Conservation (phyloP, 2,113 vertebrate genomes). For the Phainopepla nitens region DNA sequence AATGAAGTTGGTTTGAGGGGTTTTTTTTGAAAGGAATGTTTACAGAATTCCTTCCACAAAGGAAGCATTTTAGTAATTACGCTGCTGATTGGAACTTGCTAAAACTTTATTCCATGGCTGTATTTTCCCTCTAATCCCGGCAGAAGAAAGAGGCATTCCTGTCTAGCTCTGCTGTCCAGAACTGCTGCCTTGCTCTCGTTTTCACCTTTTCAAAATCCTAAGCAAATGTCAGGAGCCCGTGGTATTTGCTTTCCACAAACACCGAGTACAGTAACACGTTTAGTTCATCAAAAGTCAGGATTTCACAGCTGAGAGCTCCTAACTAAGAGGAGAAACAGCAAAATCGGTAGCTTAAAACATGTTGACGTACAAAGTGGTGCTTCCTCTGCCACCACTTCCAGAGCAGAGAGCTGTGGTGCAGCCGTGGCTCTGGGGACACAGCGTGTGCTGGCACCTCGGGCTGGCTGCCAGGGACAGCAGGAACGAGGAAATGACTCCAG, state of each 20-base stretch:
- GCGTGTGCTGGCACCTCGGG: not conserved
- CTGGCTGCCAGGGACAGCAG: not conserved
- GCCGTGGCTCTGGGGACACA: accelerated
- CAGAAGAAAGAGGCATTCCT: not conserved
- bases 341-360: accelerated
- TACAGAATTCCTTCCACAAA: not conserved
- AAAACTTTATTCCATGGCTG: not conserved
- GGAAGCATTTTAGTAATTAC: not conserved
- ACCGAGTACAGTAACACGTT: not conserved
- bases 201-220: not conserved
- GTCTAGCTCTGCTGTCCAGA: not conserved
- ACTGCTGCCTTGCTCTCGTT: not conserved
- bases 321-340: not conserved
- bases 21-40: not conserved
- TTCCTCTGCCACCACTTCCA: accelerated
- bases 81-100: not conserved
- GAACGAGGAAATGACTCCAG: not conserved
- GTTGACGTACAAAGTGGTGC: accelerated
- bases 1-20: not conserved
- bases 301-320: not conserved
- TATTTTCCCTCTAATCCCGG: not conserved
- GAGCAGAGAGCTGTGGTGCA: accelerated
- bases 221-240: not conserved
- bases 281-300: not conserved
- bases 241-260: not conserved